Evolutionary conservation across 1,140 invertebrate species (phyloP), one percentile per base, ranked within the genome.

Genomic region (Portunus trituberculatus): DNA sequence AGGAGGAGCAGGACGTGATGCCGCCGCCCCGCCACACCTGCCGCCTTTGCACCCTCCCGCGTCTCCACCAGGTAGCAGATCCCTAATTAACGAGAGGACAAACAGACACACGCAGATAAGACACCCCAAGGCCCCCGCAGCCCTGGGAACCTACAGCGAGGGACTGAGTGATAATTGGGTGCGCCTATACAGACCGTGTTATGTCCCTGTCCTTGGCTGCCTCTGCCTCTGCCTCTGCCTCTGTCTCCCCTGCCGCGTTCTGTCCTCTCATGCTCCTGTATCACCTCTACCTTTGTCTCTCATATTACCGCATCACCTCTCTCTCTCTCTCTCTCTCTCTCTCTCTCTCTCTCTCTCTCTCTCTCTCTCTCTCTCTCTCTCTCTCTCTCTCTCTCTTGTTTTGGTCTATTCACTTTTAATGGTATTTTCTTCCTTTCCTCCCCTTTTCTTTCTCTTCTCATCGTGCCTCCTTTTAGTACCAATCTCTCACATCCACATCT

Each of bases 161-260:
- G 67, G 67, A 7, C 20, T n/a, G 16, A 25, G 67, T 76, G 67
- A 25, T 76, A 76, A 76, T 76, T 76, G n/a, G 67, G 67, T n/a
- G n/a, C 52, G 52, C 52, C 52, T 59, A 52, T 10, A n/a, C 67
- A 76, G 67, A 76, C 67, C 67, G 67, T 76, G 67, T 76, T n/a
- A 25, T 76, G 67, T 8, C 67, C 20, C n/a, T 76, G 67, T 93
- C n/a, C 46, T 29, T 45, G 39, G 29, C 59, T 45, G n/a, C 32
- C 48, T 12, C 25, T 16, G 20, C 20, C 84, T 91, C 2, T 32
- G 67, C 31, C 52, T 31, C 52, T 82, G 10, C 48, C 67, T 16
- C 91, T 92, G 48, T n/a, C n/a, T 31, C 91, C 67, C 48, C 91
- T 46, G n/a, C 90, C 29, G 6, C 28, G 52, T 59, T 59, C 52